phyloP scores from a whole-genome alignment of 1,140 invertebrate genomes.

The Drosophila funebris region DNA sequence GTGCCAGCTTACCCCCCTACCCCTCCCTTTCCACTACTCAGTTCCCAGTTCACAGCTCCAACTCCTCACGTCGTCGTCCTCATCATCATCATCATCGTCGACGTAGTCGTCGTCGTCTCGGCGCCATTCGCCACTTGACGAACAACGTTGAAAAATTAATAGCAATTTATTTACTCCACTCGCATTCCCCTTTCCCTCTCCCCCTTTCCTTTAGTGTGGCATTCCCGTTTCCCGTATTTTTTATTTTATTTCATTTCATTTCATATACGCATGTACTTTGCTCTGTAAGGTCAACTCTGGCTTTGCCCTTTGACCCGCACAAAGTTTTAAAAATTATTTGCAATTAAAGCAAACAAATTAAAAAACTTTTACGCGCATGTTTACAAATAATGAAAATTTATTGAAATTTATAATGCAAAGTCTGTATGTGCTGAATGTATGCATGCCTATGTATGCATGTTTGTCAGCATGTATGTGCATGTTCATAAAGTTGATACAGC shows the following conservation, averaged over 20 bases:
- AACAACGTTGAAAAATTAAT: constrained; percentile 81
- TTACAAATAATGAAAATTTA: constrained; percentile 53
- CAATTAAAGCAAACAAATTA: constrained; percentile 80
- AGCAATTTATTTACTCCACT: constrained; percentile 77
- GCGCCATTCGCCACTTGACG: constrained; percentile 72
- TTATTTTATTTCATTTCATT: constrained; percentile 1
- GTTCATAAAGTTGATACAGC: constrained; percentile 4
- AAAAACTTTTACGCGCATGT: constrained; percentile 60
- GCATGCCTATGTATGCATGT: neutral
- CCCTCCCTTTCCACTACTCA: neutral
- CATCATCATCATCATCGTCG: constrained; percentile 48
- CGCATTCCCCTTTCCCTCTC: constrained; percentile 14
- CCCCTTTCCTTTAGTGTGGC: neutral
- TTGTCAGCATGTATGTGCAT: neutral
- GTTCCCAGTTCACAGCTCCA: constrained; percentile 12
- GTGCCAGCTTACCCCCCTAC: constrained; percentile 1
- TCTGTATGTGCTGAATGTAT: constrained; percentile 21
- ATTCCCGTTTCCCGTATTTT: neutral
- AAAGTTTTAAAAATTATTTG: constrained; percentile 77
- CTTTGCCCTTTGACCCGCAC: constrained; percentile 12
- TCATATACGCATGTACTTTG: neutral
- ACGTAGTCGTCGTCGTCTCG: constrained; percentile 50
- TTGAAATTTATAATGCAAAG: constrained; percentile 41
- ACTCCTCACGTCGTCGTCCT: constrained; percentile 10
- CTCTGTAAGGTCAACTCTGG: constrained; percentile 57